These are phyloP conservation scores for Dicyrtoma fusca DNA, from an alignment of 2,888 invertebrate genomes.

Conservation along the genomic window DNA sequence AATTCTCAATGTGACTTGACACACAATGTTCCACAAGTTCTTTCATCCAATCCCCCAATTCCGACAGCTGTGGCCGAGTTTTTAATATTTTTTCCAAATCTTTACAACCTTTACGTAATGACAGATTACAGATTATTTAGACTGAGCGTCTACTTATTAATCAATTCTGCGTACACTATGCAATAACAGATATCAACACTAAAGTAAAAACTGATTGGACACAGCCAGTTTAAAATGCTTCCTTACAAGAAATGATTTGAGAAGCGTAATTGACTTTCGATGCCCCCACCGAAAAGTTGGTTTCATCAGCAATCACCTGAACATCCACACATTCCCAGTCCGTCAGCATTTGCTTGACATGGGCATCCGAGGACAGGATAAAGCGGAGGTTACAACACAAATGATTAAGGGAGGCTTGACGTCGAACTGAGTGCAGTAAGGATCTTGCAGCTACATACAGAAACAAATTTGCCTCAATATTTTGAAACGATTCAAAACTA, in stretches of 20 bases:
- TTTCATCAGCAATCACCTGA: constrained; percentile 19
- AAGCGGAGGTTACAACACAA: constrained; percentile 19
- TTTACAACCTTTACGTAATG: constrained; percentile 20
- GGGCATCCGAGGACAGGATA: constrained; percentile 10
- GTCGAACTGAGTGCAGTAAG: constrained; percentile 10
- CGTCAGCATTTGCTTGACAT: constrained; percentile 26
- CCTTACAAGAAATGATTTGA: constrained; percentile 21
- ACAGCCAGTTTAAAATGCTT: neutral
- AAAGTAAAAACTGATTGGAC: no score
- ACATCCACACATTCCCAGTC: constrained; percentile 29
- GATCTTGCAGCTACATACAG: constrained; percentile 7
- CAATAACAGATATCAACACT: no score
- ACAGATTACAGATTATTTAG: no score
- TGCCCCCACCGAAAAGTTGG: constrained; percentile 8
- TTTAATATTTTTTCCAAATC: constrained; percentile 26
- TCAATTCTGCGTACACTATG: no score
- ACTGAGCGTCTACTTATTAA: no score
- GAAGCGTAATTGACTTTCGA: constrained; percentile 17
- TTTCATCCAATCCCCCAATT: constrained; percentile 28
- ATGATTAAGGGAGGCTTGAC: constrained; percentile 27
- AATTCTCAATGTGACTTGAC: neutral
- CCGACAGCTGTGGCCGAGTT: constrained; percentile 18
- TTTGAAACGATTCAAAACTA: neutral
- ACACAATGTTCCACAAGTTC: constrained; percentile 20
- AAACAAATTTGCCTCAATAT: neutral